These are phyloP conservation scores for Spizella passerina DNA, from an alignment of 2,797 vertebrate species.

Conservation along the genomic window DNA sequence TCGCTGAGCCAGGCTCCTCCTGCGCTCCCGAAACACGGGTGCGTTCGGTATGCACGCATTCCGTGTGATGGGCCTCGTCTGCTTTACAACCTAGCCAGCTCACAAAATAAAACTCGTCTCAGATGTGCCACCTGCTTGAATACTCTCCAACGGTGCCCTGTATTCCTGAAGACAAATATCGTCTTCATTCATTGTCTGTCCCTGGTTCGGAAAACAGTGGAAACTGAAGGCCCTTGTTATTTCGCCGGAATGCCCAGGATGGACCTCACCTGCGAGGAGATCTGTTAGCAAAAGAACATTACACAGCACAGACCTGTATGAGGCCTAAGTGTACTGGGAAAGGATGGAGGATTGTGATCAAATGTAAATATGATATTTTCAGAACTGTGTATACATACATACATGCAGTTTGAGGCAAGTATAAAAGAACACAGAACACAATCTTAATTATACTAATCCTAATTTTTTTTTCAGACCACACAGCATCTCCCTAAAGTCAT, in stretches of 20 bases:
- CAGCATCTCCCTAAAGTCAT: background rate
- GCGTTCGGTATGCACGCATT: fast-evolving
- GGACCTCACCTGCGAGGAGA: background rate
- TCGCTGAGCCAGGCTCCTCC: too few species aligned
- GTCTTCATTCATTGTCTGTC: background rate
- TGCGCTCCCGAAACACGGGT: background rate
- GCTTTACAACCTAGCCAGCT: fast-evolving
- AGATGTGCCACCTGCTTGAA: background rate
- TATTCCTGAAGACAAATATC: background rate
- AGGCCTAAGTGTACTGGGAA: background rate
- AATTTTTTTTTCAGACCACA: background rate
- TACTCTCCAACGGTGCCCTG: background rate
- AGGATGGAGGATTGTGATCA: background rate
- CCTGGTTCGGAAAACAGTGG: background rate
- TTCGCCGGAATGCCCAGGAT: too few species aligned
- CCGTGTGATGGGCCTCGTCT: background rate
- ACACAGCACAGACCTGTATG: background rate
- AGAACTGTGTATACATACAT: fast-evolving
- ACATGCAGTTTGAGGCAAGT: background rate
- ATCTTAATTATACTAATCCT: background rate
- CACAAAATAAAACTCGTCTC: background rate
- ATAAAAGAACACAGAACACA: background rate
- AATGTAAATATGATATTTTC: background rate
- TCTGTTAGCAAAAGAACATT: background rate
- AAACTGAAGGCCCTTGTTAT: background rate